These are phyloP conservation scores for Acanthurus lineatus DNA, from an alignment of 2,797 vertebrate genomes.

Conservation along the genomic window DNA sequence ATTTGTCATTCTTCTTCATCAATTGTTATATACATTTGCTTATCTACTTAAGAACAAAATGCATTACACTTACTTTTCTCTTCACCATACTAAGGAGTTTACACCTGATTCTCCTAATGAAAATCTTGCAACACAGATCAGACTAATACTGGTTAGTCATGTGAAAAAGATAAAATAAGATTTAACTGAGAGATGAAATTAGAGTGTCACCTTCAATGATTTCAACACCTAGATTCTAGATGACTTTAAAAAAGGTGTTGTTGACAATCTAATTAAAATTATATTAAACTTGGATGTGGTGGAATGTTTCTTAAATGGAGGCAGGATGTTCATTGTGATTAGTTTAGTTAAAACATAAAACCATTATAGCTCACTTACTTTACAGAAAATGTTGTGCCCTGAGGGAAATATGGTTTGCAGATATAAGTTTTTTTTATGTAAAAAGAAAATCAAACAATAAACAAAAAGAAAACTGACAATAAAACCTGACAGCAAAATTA, in stretches of 20 bases:
- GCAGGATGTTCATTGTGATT: background rate
- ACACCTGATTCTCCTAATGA: too few relatives aligned
- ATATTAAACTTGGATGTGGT: background rate
- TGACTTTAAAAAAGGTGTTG: background rate
- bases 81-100: background rate
- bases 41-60: background rate
- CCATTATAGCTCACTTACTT: background rate
- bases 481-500: background rate
- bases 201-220: background rate
- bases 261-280: background rate
- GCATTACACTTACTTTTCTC: background rate
- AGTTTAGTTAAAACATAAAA: background rate
- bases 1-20: background rate
- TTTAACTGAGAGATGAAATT: background rate
- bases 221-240: background rate
- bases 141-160: background rate
- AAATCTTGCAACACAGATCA: background rate
- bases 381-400: background rate
- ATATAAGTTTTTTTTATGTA: background rate
- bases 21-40: background rate
- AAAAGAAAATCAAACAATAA: background rate
- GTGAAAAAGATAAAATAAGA: background rate
- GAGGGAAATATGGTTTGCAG: background rate
- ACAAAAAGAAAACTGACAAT: conserved; percentile 2
- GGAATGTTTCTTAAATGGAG: conserved; percentile 3